Percentiles rank a stretch among this genome's conserved stretches.
Evolutionary conservation across 1,140 invertebrate species (phyloP).

Genomic region (Planococcus citri): DNA sequence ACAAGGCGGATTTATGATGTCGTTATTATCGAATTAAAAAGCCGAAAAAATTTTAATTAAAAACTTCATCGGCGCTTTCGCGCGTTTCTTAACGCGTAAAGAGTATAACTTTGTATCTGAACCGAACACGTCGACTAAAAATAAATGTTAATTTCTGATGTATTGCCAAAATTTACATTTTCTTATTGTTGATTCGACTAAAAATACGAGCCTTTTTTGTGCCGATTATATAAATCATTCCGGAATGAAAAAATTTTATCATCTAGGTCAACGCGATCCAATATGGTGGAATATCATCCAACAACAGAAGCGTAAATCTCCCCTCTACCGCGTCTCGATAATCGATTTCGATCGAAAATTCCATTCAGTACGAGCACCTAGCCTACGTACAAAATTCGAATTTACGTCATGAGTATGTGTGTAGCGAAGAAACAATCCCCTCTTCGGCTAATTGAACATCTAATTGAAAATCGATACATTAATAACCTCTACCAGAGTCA

Average conservation of each 20-base stretch:
- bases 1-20: not conserved
- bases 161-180: slow-evolving; percentile 8
- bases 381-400: no score
- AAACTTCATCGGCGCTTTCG: not conserved
- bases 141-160: slow-evolving; percentile 1
- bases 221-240: not conserved
- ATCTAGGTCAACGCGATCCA: not conserved
- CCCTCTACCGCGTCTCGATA: no score
- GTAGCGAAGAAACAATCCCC: no score
- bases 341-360: no score
- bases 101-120: not conserved
- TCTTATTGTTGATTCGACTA: not conserved
- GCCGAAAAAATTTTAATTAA: not conserved
- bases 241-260: not conserved
- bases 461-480: no score
- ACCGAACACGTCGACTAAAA: not conserved
- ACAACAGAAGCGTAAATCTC: no score
- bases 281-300: no score
- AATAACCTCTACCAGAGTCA: no score
- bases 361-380: no score
- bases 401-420: no score
- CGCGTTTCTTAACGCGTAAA: not conserved
- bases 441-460: no score
- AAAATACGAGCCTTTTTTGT: not conserved
- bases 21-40: not conserved